Conservation (phyloP, 2,797 vertebrate species). For the Poecilia velifera region DNA sequence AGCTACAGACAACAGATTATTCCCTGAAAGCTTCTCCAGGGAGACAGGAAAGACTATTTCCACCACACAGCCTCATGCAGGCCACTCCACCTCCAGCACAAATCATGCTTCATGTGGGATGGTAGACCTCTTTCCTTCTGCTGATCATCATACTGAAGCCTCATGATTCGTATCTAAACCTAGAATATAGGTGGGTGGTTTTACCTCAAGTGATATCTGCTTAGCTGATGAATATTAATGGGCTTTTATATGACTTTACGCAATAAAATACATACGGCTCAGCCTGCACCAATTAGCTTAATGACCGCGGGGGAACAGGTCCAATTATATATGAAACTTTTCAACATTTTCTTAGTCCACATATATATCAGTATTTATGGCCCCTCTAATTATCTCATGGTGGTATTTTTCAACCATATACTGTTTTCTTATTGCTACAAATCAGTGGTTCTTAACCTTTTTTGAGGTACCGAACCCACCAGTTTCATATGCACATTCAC, state of each 20-base stretch:
- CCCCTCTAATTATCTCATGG: not conserved
- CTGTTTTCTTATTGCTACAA: not conserved
- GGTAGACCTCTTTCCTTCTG: slow-evolving; percentile 35
- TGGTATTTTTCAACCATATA: not conserved
- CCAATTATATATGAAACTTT: not conserved
- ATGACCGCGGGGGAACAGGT: not conserved
- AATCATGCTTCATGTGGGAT: slow-evolving; percentile 44
- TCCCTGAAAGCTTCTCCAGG: slow-evolving; percentile 28
- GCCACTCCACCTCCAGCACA: slow-evolving; percentile 52
- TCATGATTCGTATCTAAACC: slow-evolving; percentile 42
- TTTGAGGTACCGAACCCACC: too few relatives aligned
- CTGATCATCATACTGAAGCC: slow-evolving; percentile 61
- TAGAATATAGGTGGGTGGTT: slow-evolving; percentile 1
- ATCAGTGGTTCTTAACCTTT: too few relatives aligned
- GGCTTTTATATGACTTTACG: not conserved
- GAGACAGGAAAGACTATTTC: slow-evolving; percentile 50
- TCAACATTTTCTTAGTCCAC: not conserved
- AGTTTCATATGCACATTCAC: too few relatives aligned
- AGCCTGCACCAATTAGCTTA: not conserved
- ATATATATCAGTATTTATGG: not conserved
- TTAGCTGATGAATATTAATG: not conserved
- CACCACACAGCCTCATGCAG: slow-evolving; percentile 59
- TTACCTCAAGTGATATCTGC: not conserved
- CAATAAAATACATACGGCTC: not conserved
- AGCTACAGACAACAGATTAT: slow-evolving; percentile 64